Conservation (phyloP, 2,113 vertebrate species). For the Sminthopsis crassicaudata region DNA sequence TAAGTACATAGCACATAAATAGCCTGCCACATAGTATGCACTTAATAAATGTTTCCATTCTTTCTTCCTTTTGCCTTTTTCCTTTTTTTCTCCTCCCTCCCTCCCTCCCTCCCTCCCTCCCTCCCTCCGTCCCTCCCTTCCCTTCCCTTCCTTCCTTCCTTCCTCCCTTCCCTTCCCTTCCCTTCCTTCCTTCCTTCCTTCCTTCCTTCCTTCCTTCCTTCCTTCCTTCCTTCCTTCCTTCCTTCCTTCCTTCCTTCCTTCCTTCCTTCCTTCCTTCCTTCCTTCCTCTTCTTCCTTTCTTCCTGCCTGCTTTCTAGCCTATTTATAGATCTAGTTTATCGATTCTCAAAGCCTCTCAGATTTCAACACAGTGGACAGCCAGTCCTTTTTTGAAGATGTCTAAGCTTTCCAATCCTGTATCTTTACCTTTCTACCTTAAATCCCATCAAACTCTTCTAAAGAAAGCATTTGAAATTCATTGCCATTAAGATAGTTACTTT, state of each 20-base stretch:
- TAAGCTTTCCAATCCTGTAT: background rate
- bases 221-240: background rate
- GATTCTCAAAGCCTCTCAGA: background rate
- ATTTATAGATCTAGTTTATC: slow-evolving; percentile 10
- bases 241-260: too few relatives aligned
- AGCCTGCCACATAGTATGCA: too few relatives aligned
- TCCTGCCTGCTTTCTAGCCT: background rate
- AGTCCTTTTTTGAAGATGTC: background rate
- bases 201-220: too few relatives aligned
- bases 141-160: background rate
- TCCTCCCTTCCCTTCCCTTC: too few relatives aligned
- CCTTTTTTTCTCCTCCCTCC: too few relatives aligned
- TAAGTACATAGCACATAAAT: too few relatives aligned
- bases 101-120: too few relatives aligned
- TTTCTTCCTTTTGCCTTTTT: too few relatives aligned
- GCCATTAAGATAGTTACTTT: background rate
- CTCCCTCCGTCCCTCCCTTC: background rate
- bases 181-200: background rate
- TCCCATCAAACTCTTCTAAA: background rate
- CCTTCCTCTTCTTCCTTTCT: background rate
- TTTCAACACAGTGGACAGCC: background rate
- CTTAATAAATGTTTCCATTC: too few relatives aligned
- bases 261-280: slow-evolving; percentile 5
- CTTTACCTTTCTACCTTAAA: background rate
- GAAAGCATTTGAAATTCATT: background rate